Conservation (phyloP, 2,113 vertebrate genomes). For the Camelus bactrianus region DNA sequence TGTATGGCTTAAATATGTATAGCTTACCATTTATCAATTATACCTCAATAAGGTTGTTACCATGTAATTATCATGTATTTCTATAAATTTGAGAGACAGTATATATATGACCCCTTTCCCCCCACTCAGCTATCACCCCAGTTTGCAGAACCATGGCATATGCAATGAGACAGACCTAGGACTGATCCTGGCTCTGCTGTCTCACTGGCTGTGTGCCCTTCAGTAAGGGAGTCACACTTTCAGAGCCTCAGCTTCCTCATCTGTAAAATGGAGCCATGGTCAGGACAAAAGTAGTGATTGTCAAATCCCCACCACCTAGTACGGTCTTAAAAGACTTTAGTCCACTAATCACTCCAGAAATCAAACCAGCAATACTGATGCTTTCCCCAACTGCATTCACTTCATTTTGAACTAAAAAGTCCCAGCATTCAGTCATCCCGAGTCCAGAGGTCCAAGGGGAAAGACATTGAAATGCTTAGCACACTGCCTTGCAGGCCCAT, state of each 20-base stretch:
- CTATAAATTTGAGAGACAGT: no score
- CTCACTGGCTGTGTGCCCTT: not conserved
- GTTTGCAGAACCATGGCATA: not conserved
- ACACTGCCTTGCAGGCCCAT: constrained; percentile 43
- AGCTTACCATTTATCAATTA: not conserved
- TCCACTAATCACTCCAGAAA: not conserved
- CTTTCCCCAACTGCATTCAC: not conserved
- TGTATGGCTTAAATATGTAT: not conserved
- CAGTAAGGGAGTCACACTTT: not conserved
- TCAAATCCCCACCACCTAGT: not conserved
- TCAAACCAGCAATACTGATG: not conserved
- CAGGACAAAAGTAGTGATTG: not conserved
- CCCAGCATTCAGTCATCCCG: not conserved
- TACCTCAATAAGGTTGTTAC: not conserved
- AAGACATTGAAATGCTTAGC: not conserved
- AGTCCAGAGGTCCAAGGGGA: not conserved
- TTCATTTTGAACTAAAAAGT: constrained; percentile 42
- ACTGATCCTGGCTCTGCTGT: not conserved
- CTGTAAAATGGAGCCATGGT: not conserved
- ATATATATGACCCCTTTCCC: no score
- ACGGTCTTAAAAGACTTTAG: not conserved
- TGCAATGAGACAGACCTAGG: not conserved
- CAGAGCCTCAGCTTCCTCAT: not conserved
- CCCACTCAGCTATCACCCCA: not conserved
- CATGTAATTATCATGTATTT: not conserved